These are phyloP conservation scores for Catostylus mosaicus DNA, from an alignment of 30 jellyfish, hydroid and myxozoan species.

Conservation along the genomic window DNA sequence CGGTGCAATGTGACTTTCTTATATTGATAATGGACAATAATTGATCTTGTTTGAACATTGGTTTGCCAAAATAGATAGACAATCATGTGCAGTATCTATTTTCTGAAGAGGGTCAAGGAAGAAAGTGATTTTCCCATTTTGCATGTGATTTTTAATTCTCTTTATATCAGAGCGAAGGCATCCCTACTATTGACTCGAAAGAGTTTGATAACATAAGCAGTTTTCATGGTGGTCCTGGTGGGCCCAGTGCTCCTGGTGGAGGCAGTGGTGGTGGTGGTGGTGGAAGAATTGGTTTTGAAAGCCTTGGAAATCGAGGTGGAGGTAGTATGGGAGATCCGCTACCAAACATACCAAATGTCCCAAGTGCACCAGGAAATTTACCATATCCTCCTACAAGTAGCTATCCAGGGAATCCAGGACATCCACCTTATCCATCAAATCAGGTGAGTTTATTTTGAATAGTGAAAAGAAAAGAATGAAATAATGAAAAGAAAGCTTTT, in stretches of 20 bases:
- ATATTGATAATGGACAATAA: too few species aligned
- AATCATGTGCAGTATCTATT: too few species aligned
- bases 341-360: constrained; percentile 53
- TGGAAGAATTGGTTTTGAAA: constrained; percentile 78
- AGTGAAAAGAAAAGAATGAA: not conserved
- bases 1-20: too few species aligned
- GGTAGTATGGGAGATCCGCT: constrained; percentile 63
- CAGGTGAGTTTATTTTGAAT: not conserved
- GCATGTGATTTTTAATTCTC: too few species aligned
- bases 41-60: too few species aligned
- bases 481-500: too few species aligned
- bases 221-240: constrained; percentile 73
- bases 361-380: constrained; percentile 46
- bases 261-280: constrained; percentile 62
- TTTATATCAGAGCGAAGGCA: constrained; percentile 82
- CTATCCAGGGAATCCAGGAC: constrained; percentile 18
- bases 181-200: constrained; percentile 86
- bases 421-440: constrained; percentile 20
- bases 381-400: constrained; percentile 58
- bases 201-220: constrained; percentile 85
- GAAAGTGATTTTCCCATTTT: too few species aligned
- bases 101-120: too few species aligned
- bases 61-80: too few species aligned
- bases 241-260: constrained; percentile 81
- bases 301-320: constrained; percentile 52